Evolutionary conservation across 1,140 invertebrate species (phyloP).

Genomic region (Zaprionus capensis): DNA sequence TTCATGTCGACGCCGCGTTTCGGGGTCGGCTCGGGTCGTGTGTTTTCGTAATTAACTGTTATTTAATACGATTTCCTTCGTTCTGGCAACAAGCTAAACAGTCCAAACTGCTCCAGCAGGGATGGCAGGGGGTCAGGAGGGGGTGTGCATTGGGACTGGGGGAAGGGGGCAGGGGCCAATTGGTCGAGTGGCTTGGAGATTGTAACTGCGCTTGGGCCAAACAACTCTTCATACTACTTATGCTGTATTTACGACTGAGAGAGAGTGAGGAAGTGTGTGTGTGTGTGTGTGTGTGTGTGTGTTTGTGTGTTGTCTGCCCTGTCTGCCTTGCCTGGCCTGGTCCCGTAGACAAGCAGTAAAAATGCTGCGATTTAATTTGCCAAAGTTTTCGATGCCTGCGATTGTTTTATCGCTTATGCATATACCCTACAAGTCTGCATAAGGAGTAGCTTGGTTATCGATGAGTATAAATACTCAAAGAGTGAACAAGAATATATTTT

Average conservation of each 20-base stretch:
- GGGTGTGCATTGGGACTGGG: not conserved
- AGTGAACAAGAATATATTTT: not conserved
- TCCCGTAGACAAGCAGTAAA: constrained; percentile 25
- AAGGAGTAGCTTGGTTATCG: not conserved
- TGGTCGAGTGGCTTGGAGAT: constrained; percentile 42
- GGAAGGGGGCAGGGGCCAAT: constrained; percentile 7
- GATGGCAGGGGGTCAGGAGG: not conserved
- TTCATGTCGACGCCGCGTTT: constrained; percentile 53
- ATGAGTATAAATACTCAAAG: not conserved
- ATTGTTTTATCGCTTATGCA: constrained; percentile 67
- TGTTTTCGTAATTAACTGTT: constrained; percentile 79
- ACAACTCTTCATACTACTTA: constrained; percentile 24
- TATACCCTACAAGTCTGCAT: constrained; percentile 18
- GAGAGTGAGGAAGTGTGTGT: not conserved
- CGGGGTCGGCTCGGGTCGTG: constrained; percentile 43
- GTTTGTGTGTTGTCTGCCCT: constrained; percentile 8
- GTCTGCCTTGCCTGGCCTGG: constrained; percentile 4
- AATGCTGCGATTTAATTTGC: constrained; percentile 72
- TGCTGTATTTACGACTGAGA: not conserved
- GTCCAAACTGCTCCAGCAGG: not conserved
- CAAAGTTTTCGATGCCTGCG: constrained; percentile 65
- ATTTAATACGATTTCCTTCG: constrained; percentile 80
- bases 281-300: not conserved
- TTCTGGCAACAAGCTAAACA: constrained; percentile 55
- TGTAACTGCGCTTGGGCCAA: constrained; percentile 44